Base-by-base conservation (phyloP, 2,113 vertebrate genomes). In the Hemicordylus capensis region DNA sequence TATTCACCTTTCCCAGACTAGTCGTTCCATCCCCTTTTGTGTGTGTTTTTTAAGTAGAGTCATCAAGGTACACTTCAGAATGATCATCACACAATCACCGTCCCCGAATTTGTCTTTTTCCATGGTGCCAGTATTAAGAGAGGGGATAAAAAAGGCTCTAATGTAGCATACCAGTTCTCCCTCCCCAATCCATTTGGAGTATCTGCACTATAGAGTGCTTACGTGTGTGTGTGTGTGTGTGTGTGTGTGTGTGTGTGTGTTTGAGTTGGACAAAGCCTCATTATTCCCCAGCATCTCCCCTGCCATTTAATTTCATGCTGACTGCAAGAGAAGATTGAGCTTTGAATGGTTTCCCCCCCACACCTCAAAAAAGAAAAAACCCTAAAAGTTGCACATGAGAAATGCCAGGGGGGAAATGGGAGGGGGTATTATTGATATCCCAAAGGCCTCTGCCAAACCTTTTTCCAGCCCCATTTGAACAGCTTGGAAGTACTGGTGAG, bases 11-110 rank as follows among this genome's bases (percentile, higher is more conserved):
- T 79, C 51, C 2, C 31, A 77, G 64, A 92, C 70, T 5, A 69
- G 73, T 61, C 83, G 80, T 93, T 87, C 80, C 61, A 48, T 1
- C 48, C 28, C 48, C 20, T 42, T 87, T 83, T 84, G 78, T 44
- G 54, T n/a, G n/a, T n/a, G n/a, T n/a, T n/a, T n/a, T n/a, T 70
- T 61, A 0, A 56, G 76, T 77, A 48, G 9, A 80, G 34, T 51
- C 81, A 51, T 31, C 37, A 69, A 66, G 17, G 56, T 1, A 14
- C 9, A 20, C 9, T 2, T 26, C 12, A 28, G 26, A 24, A 22
- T 34, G 56, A 12, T 48, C 26, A 11, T 37, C 59, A 4, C 2
- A 46, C 3, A 39, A 69, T 26, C n/a, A 48, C 28, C 7, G 31
- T 51, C 44, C 54, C 42, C 37, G 12, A 48, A 73, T 64, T 72